Conservation (phyloP, 2,888 invertebrate species). For the Nomada lathburiana region DNA sequence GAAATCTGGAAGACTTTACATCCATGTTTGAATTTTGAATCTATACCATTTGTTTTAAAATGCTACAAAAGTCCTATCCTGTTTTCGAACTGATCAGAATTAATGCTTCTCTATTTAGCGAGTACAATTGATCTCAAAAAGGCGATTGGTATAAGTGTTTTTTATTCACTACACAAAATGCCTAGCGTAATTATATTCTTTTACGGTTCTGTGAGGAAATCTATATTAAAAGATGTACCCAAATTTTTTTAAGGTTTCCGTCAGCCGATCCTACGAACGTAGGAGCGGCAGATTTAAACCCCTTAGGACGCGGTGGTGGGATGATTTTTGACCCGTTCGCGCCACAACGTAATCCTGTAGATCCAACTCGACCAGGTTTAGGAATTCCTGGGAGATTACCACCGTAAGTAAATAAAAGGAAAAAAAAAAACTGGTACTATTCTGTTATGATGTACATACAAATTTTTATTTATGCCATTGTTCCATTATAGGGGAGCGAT, state of each 20-base stretch:
- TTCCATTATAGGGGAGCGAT: conserved; percentile 86
- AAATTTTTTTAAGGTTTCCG: conserved; percentile 58
- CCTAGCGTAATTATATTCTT: background rate
- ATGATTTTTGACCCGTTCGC: conserved; percentile 90
- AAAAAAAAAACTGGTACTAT: background rate
- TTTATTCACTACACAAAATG: conserved; percentile 5
- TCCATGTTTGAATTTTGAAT: conserved; percentile 25
- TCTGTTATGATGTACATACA: background rate
- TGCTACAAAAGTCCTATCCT: background rate
- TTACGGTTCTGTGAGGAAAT: background rate
- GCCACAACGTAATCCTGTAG: conserved; percentile 70
- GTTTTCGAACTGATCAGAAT: conserved; percentile 18
- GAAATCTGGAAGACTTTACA: conserved; percentile 66
- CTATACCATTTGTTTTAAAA: conserved; percentile 5
- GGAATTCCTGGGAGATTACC: conserved; percentile 87
- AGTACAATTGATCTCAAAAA: background rate
- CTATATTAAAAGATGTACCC: background rate
- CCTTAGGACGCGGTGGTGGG: conserved; percentile 89
- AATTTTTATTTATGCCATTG: background rate
- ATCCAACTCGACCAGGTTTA: conserved; percentile 85
- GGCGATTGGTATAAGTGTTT: conserved; percentile 27
- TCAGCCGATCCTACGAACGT: conserved; percentile 81
- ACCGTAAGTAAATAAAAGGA: conserved; percentile 82
- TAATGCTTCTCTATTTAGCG: conserved; percentile 7
- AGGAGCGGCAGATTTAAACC: conserved; percentile 92